phyloP scores from a whole-genome alignment of 2,113 vertebrate genomes.

The Pygathrix nemaeus region DNA sequence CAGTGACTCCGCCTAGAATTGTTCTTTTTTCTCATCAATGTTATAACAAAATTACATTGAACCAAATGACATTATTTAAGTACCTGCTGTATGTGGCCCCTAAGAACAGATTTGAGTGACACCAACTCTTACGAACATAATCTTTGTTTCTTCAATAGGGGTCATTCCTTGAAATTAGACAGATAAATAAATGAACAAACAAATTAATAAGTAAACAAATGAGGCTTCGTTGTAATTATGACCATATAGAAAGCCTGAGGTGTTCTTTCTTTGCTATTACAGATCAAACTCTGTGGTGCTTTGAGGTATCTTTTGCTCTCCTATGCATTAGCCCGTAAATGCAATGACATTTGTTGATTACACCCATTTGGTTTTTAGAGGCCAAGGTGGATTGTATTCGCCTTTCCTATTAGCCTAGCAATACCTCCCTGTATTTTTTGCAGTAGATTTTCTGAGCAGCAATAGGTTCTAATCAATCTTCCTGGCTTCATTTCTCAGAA shows the following conservation, averaged over 20 bases:
- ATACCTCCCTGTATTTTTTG: conserved; percentile 50
- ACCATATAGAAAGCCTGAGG: neutral
- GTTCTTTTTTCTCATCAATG: neutral
- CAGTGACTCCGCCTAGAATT: neutral
- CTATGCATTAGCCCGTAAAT: neutral
- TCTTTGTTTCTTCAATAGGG: neutral
- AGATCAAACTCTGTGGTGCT: neutral
- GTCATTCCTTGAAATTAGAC: neutral
- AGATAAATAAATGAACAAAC: neutral
- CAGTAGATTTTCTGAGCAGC: conserved; percentile 62
- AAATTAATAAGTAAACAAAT: neutral
- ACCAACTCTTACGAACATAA: neutral
- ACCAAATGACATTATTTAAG: neutral
- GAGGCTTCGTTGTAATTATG: neutral
- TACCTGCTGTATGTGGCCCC: neutral
- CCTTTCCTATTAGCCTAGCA: conserved; percentile 60
- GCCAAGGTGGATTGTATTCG: conserved; percentile 2
- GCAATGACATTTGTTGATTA: conserved; percentile 55
- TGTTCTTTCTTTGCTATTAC: neutral
- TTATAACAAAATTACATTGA: neutral
- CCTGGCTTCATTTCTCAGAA: conserved; percentile 77
- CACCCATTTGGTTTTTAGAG: conserved; percentile 41
- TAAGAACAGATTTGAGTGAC: neutral
- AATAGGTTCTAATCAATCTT: conserved; percentile 78
- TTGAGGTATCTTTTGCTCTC: neutral